Percentiles rank a stretch among this genome's conserved stretches.
Evolutionary conservation across 2,113 vertebrate genomes (phyloP).

Genomic region (Donacobius atricapilla): DNA sequence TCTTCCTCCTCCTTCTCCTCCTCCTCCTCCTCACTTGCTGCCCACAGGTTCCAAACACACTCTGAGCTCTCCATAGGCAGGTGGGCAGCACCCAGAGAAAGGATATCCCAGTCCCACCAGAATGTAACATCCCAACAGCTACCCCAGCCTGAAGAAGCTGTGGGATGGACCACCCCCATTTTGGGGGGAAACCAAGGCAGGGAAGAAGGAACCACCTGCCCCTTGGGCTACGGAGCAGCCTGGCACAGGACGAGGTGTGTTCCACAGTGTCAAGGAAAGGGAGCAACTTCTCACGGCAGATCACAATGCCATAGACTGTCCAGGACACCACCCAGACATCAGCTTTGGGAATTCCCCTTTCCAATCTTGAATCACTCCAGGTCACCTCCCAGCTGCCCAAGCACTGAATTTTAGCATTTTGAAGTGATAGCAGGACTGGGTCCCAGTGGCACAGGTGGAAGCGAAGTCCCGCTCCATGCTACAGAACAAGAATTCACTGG

Average conservation of each 20-base stretch:
- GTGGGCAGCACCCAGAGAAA: neutral
- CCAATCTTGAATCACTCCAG: neutral
- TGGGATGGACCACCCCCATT: fast-evolving
- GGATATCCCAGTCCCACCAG: neutral
- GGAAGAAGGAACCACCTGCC: fast-evolving
- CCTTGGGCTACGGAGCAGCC: fast-evolving
- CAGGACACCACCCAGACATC: neutral
- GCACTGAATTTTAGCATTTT: neutral
- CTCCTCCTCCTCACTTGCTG: fast-evolving
- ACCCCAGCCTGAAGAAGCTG: neutral
- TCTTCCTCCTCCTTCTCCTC: neutral
- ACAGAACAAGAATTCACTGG: neutral
- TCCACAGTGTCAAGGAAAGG: fast-evolving
- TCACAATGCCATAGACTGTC: fast-evolving
- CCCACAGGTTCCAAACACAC: neutral
- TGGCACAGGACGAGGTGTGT: neutral
- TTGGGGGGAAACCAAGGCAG: neutral
- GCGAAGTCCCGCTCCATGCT: fast-evolving
- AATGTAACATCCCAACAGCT: neutral
- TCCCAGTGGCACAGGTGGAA: fast-evolving
- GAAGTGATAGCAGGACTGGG: fast-evolving
- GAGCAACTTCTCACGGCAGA: neutral
- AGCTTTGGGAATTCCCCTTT: neutral
- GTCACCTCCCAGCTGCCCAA: neutral
- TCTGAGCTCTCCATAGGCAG: fast-evolving